Evolutionary conservation across 1,140 invertebrate species (phyloP), one percentile per base, ranked within the genome.

Genomic region (Ceratina australensis): DNA sequence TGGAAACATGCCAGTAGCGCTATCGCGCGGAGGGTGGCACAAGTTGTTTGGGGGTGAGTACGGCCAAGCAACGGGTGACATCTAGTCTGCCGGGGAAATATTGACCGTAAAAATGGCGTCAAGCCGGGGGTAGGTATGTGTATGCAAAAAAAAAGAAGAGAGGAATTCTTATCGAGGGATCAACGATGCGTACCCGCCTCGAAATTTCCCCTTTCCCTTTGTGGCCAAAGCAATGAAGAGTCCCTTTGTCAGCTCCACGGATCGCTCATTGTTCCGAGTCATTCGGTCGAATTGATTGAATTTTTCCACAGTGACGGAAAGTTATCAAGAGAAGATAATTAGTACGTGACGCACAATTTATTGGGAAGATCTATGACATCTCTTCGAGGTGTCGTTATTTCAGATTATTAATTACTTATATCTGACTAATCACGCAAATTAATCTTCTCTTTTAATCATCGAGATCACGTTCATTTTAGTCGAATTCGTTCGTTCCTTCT

Each of bases 71-170:
- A 83, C 72, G 84, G 68, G 72, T 88, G 90, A 90, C 90, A 91
- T 86, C 91, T 91, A 87, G 86, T 79, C 71, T 68, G 52, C 86
- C 72, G 61, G 66, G 54, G 56, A 66, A 83, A 86, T 89, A 92
- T 91, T 92, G 91, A 91, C 90, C 89, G 87, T 83, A 86, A 86
- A 87, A 90, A 86, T 82, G 87, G 89, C 89, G 90, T 87, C 88
- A 87, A 88, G 73, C 85, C 65, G 50, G 50, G 50, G 67, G 71
- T 86, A 86, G 80, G 33, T 54, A 72, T 50, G 59, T 49, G 82
- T 42, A 42, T 42, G 33, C 33, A 42, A 42, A 42, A 42, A 42
- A 42, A 42, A 42, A 42, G n/a, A n/a, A n/a, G n/a, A 86, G 18
- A 18, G 60, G 59, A 49, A 82, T 78, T 73, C 57, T 79, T 13